These are phyloP conservation scores for Rhynchopsitta pachyrhyncha DNA, from an alignment of 2,113 vertebrate species.

Conservation along the genomic window DNA sequence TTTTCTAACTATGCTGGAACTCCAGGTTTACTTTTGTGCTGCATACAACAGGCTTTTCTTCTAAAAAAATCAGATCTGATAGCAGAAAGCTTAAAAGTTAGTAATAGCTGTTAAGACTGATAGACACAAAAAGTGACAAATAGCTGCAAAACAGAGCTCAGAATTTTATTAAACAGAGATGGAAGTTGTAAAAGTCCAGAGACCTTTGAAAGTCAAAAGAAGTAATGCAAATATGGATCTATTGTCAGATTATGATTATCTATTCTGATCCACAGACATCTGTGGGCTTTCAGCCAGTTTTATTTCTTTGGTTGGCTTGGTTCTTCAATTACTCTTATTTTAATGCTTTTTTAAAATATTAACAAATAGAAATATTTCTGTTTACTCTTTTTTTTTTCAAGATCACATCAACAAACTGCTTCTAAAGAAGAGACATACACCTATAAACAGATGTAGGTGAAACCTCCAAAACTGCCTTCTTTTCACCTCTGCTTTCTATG, in stretches of 20 bases:
- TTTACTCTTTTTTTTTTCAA: not conserved
- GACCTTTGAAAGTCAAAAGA: not conserved
- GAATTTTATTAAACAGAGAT: not conserved
- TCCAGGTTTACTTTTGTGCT: not conserved
- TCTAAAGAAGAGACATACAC: not conserved
- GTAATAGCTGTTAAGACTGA: not conserved
- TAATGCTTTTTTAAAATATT: not conserved
- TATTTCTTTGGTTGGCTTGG: accelerated
- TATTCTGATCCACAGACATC: not conserved
- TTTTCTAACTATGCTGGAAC: not conserved
- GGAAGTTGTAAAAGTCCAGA: not conserved
- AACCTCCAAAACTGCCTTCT: not conserved
- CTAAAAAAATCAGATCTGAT: not conserved
- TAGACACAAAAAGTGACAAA: not conserved
- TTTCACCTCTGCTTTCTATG: not conserved
- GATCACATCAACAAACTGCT: not conserved
- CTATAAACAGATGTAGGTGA: not conserved
- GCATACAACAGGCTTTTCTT: not conserved
- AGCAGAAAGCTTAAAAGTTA: not conserved
- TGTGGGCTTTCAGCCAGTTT: not conserved
- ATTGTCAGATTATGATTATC: not conserved
- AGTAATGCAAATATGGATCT: not conserved
- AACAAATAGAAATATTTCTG: not conserved
- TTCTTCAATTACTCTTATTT: not conserved
- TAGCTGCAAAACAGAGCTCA: not conserved